Base-by-base conservation (phyloP, 92 coral and sea anemone genomes). In the Phenganax subtilis region DNA sequence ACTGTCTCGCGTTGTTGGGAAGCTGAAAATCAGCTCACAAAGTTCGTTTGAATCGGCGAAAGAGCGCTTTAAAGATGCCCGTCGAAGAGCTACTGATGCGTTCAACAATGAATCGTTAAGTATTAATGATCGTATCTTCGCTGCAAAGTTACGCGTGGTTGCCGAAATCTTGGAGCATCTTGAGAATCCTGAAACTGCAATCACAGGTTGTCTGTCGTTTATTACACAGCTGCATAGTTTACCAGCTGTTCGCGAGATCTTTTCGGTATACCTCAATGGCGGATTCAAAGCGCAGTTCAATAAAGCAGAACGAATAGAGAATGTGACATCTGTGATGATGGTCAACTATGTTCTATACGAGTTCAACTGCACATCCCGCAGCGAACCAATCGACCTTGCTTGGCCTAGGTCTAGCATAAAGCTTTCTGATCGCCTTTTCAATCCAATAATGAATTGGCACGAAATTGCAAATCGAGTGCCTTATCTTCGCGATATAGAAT, bases 221-320 rank as follows among this genome's bases (percentile, higher is more conserved):
- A 54, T 71, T 30, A 10, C 31, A 28, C 20, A 47, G 2, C 75
- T 71, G 16, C 75, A 71, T 47, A 37, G 12, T 17, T 20, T 71
- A n/a, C 51, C 54, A 29, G 75, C 10, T 8, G 75, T 71, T 71
- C 54, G 51, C 31, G 75, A 71, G 20, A 71, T 71, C 14, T 71
- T 71, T 10, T 71, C 75, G 3, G 54, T 28, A 12, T 30, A 3
- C 9, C 52, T 30, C 12, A 17, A 55, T 71, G 52, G 75, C 2
- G 75, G 75, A 20, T 20, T 71, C 3, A 71, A 71, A 71, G 31
- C 52, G 54, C 53, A 3, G 10, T 71, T 71, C 16, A 71, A 71
- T 0, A 71, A 71, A 71, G 51, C 52, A 10, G 75, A 71, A 30
- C 52, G 75, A 55, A 11, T 71, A 5, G 54, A 30, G 75, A 0